A percentile compares a stretch with the other conserved stretches of the same genome.
Conservation (phyloP, 2,797 vertebrate genomes). For the Lacerta viridis region DNA sequence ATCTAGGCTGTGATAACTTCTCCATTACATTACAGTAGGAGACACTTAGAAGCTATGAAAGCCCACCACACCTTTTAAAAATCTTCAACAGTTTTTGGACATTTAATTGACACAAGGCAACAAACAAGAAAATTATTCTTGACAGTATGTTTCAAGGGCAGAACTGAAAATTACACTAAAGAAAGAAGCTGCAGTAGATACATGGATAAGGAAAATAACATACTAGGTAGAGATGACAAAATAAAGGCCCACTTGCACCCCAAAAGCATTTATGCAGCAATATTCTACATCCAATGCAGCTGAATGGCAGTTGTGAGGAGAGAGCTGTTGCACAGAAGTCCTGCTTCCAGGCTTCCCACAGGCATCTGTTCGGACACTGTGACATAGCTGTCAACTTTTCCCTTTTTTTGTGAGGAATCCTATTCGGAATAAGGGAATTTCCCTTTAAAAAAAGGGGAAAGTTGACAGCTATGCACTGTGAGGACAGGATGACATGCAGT, state of each 20-base stretch:
- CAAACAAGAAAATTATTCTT: background rate
- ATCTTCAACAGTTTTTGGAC: background rate
- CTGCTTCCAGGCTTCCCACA: too few relatives aligned
- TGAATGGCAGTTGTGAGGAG: too few relatives aligned
- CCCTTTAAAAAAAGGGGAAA: too few relatives aligned
- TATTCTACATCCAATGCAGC: too few relatives aligned
- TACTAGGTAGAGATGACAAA: background rate
- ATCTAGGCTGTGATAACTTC: slow-evolving; percentile 30
- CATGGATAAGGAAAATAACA: background rate
- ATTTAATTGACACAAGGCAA: background rate
- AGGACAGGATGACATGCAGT: too few relatives aligned
- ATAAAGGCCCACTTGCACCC: background rate
- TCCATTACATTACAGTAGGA: background rate
- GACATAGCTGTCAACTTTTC: too few relatives aligned
- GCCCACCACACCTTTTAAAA: slow-evolving; percentile 16
- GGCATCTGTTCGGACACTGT: too few relatives aligned
- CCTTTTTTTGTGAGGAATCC: too few relatives aligned
- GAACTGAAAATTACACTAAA: background rate
- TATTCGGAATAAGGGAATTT: too few relatives aligned
- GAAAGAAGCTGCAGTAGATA: background rate
- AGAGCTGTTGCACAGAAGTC: too few relatives aligned
- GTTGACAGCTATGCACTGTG: too few relatives aligned
- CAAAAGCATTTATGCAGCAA: too few relatives aligned
- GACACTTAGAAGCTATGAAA: background rate
- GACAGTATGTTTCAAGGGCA: background rate